Percentiles rank a stretch among this genome's conserved stretches.
phyloP scores from a whole-genome alignment of 2,888 invertebrate genomes.

The Molorchus minor region DNA sequence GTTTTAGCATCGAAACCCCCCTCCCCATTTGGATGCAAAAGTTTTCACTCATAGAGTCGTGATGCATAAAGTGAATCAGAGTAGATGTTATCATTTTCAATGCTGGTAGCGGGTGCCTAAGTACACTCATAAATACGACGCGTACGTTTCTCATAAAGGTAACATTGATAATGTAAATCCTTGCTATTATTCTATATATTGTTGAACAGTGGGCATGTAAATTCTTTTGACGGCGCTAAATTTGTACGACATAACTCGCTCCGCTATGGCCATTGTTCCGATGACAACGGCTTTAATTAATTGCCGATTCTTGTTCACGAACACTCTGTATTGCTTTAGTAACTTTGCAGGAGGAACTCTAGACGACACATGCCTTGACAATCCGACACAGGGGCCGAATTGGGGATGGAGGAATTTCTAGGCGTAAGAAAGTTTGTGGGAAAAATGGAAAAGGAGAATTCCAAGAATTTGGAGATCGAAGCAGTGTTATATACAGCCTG shows the following conservation, averaged over 20 bases:
- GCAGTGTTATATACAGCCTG: too few species aligned
- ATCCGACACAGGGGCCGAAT: too few species aligned
- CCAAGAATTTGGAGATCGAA: too few species aligned
- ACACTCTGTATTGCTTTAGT: slow-evolving; percentile 35
- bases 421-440: too few species aligned
- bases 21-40: slow-evolving; percentile 30
- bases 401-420: too few species aligned
- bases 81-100: slow-evolving; percentile 43
- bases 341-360: background rate
- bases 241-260: slow-evolving; percentile 38
- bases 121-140: slow-evolving; percentile 38
- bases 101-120: slow-evolving; percentile 42
- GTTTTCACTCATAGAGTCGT: slow-evolving; percentile 41
- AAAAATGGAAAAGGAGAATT: too few species aligned
- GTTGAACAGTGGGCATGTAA: slow-evolving; percentile 17
- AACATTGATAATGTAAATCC: slow-evolving; percentile 42
- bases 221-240: slow-evolving; percentile 35
- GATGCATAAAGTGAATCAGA: slow-evolving; percentile 44
- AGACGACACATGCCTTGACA: too few species aligned
- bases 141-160: slow-evolving; percentile 41
- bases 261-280: slow-evolving; percentile 39
- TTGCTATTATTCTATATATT: slow-evolving; percentile 30
- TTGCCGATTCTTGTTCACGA: slow-evolving; percentile 37
- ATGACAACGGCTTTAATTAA: slow-evolving; percentile 39
- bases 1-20: slow-evolving; percentile 23